Evolutionary conservation across 2,113 vertebrate species (phyloP).

Genomic region (Cinclus cinclus): DNA sequence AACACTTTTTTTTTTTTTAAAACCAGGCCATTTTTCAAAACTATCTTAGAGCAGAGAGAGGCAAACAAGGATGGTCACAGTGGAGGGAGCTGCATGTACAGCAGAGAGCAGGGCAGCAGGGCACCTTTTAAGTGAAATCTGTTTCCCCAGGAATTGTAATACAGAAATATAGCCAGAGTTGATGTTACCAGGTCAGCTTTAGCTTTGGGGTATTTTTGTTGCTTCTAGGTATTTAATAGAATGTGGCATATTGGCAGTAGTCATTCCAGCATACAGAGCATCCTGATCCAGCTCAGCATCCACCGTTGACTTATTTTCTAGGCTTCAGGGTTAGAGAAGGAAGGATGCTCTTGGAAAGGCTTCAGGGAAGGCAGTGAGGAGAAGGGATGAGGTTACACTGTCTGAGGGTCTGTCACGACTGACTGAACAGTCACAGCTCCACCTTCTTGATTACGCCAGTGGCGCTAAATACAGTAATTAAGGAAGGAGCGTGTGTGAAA

Average conservation of each 20-base stretch:
- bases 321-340: background rate
- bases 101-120: background rate
- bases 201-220: background rate
- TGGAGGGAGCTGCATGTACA: background rate
- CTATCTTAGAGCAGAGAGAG: background rate
- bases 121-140: background rate
- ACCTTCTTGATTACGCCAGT: background rate
- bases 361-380: background rate
- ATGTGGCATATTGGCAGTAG: background rate
- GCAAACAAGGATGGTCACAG: background rate
- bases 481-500: constrained; percentile 26
- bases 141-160: background rate
- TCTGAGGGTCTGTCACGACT: background rate
- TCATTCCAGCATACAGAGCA: background rate
- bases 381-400: background rate
- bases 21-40: background rate
- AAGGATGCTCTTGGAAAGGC: background rate
- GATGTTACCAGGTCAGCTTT: background rate
- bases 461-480: constrained; percentile 24
- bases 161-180: background rate
- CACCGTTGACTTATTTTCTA: background rate
- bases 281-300: background rate
- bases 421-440: background rate
- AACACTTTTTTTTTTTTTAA: background rate
- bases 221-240: background rate